A percentile compares a stretch with the other conserved stretches of the same genome.
Conservation (phyloP, 2,797 vertebrate species). For the Myoxocephalus aenaeus region DNA sequence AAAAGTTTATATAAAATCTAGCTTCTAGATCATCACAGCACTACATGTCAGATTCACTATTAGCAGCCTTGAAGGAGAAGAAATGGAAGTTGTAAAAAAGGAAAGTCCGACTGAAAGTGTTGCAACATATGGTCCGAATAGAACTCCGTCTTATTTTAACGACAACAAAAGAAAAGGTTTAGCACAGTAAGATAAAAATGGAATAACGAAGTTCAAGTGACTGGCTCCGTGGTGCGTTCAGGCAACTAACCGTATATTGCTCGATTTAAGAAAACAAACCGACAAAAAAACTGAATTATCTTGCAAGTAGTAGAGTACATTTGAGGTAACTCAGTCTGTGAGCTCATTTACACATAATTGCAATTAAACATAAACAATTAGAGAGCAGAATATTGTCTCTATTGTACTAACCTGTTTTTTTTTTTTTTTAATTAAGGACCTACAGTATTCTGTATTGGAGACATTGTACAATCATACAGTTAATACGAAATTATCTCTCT, state of each 20-base stretch:
- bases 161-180: background rate
- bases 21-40: background rate
- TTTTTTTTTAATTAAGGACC: conserved; percentile 9
- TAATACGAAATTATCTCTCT: conserved; percentile 5
- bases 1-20: background rate
- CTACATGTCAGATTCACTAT: background rate
- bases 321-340: background rate
- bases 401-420: background rate
- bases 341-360: background rate
- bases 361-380: conserved; percentile 27
- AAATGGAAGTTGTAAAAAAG: background rate
- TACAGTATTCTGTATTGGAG: conserved; percentile 12
- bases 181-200: background rate
- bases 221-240: background rate
- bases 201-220: too few species aligned
- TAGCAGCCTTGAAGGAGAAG: background rate
- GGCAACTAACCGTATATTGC: background rate
- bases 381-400: conserved; percentile 3
- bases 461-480: conserved; percentile 4
- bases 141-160: background rate
- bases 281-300: background rate
- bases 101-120: background rate
- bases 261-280: background rate
- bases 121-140: background rate
- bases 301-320: background rate